A percentile compares a stretch with the other conserved stretches of the same genome.
These are phyloP conservation scores for Sturnira hondurensis DNA, from an alignment of 2,113 vertebrate species.

Conservation along the genomic window DNA sequence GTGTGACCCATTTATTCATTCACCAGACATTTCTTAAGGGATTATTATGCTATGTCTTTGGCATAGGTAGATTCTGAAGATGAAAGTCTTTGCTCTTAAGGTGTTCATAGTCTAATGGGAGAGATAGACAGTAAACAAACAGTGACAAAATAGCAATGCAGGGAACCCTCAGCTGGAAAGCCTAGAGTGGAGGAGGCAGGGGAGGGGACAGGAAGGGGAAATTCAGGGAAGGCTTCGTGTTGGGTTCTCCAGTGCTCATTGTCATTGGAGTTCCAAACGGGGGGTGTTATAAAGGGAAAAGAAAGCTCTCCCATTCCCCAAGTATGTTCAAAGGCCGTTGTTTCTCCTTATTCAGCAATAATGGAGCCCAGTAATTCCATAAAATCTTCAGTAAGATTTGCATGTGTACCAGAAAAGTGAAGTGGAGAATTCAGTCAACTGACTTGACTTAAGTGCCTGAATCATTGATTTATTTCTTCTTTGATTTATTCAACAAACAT, in stretches of 20 bases:
- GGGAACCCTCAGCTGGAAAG: neutral
- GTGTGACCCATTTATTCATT: neutral
- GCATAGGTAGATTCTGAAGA: neutral
- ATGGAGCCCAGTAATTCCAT: neutral
- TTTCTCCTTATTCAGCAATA: neutral
- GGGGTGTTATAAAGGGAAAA: neutral
- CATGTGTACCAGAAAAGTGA: neutral
- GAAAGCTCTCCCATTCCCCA: neutral
- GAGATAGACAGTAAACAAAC: neutral
- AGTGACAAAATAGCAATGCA: neutral
- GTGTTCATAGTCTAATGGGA: neutral
- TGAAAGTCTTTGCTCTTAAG: neutral
- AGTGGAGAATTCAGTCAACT: neutral
- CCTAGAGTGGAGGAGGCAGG: neutral
- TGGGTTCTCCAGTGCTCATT: neutral
- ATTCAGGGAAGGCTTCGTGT: neutral
- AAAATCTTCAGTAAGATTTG: slow-evolving; percentile 8
- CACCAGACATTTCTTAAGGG: neutral
- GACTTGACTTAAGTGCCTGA: neutral
- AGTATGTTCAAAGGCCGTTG: neutral
- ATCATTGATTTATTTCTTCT: neutral
- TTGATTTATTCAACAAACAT: neutral
- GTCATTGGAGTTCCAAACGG: neutral
- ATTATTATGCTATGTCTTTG: neutral
- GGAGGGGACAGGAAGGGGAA: neutral